phyloP scores from a whole-genome alignment of 2,888 invertebrate species.

The Plagiodera versicolora region DNA sequence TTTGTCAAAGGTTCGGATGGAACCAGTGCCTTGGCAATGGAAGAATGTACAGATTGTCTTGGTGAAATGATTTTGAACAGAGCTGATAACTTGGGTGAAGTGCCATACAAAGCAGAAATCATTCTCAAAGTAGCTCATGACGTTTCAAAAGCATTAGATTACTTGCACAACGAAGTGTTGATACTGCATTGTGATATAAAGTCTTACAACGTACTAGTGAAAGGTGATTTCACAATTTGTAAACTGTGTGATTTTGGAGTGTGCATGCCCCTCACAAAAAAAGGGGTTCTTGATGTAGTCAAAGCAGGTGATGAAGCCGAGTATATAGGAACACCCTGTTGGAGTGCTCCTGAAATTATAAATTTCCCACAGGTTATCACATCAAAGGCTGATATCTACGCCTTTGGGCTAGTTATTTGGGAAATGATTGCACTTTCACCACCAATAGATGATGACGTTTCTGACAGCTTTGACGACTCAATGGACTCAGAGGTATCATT shows the following conservation, averaged over 20 bases:
- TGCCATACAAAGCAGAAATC: slow-evolving; percentile 63
- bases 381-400: slow-evolving; percentile 76
- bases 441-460: slow-evolving; percentile 55
- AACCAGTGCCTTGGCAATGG: slow-evolving; percentile 73
- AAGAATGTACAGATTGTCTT: slow-evolving; percentile 72
- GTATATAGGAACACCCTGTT: slow-evolving; percentile 74
- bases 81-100: slow-evolving; percentile 57
- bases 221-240: slow-evolving; percentile 72
- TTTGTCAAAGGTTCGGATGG: slow-evolving; percentile 59
- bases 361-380: slow-evolving; percentile 63
- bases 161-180: slow-evolving; percentile 72
- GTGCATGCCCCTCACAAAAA: slow-evolving; percentile 68
- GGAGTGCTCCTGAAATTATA: slow-evolving; percentile 80
- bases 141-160: slow-evolving; percentile 71
- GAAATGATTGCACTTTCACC: slow-evolving; percentile 77
- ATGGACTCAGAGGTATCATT: slow-evolving; percentile 11
- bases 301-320: slow-evolving; percentile 56
- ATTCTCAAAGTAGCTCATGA: slow-evolving; percentile 70
- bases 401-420: slow-evolving; percentile 77
- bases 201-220: slow-evolving; percentile 78
- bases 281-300: slow-evolving; percentile 63
- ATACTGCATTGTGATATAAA: slow-evolving; percentile 83
- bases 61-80: slow-evolving; percentile 75
- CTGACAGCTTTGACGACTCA: slow-evolving; percentile 49
- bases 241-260: slow-evolving; percentile 87